phyloP scores from a whole-genome alignment of 2,888 invertebrate genomes.

The Lithophane semibrunnea region DNA sequence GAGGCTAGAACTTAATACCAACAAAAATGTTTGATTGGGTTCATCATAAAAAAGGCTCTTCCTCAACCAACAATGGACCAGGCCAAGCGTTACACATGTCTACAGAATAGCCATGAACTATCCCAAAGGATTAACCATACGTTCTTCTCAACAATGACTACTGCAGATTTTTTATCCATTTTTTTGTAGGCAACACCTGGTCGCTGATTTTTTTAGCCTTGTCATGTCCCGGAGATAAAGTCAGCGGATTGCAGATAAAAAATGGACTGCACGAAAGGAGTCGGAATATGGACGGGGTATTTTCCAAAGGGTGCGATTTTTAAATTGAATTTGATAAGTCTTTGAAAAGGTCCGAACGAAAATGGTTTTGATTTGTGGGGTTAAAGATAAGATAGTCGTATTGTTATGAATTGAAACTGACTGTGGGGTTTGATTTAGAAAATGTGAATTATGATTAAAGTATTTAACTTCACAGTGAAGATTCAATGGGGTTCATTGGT shows the following conservation, averaged over 20 bases:
- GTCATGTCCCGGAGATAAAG: conserved; percentile 81
- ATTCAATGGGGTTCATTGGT: conserved; percentile 14
- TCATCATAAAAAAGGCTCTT: conserved; percentile 66
- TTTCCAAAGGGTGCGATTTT: conserved; percentile 79
- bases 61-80: conserved; percentile 72
- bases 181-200: conserved; percentile 81
- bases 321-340: conserved; percentile 81
- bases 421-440: conserved; percentile 42
- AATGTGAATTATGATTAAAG: conserved; percentile 27
- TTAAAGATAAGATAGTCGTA: conserved; percentile 76
- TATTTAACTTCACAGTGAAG: conserved; percentile 8
- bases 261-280: conserved; percentile 74
- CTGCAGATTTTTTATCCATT: conserved; percentile 73
- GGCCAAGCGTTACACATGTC: conserved; percentile 85
- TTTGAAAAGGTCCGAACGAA: conserved; percentile 72
- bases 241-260: conserved; percentile 79
- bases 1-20: conserved; percentile 63
- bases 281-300: conserved; percentile 68
- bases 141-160: conserved; percentile 65
- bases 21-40: conserved; percentile 69
- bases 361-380: conserved; percentile 80
- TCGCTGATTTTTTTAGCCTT: conserved; percentile 80
- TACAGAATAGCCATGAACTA: conserved; percentile 71
- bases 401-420: conserved; percentile 69
- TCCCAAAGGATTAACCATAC: conserved; percentile 79